Evolutionary conservation across 1,140 invertebrate genomes (phyloP).

Genomic region (Acyrthosiphon pisum): DNA sequence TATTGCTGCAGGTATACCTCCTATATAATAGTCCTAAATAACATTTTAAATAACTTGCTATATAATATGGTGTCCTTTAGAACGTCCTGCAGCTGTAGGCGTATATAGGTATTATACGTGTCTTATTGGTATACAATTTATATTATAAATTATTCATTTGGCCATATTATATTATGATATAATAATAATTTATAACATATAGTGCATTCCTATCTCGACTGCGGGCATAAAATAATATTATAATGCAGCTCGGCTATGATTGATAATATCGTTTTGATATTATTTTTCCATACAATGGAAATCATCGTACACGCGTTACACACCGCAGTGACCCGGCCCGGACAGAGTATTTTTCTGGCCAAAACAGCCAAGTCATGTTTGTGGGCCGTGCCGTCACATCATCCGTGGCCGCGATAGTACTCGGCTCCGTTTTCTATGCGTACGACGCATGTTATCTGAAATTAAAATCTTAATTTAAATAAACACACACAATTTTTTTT

Average conservation of each 20-base stretch:
- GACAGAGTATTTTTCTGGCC: not conserved
- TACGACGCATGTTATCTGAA: slow-evolving; percentile 30
- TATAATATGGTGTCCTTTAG: not conserved
- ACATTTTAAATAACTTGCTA: not conserved
- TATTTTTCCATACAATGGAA: slow-evolving; percentile 43
- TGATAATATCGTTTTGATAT: slow-evolving; percentile 30
- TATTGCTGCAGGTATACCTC: not conserved
- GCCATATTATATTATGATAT: not conserved
- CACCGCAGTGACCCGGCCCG: not conserved
- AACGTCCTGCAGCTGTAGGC: not conserved
- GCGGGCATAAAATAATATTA: not conserved
- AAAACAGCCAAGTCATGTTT: slow-evolving; percentile 52
- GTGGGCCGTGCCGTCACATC: slow-evolving; percentile 39
- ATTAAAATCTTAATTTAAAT: slow-evolving; percentile 57
- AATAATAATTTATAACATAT: not conserved
- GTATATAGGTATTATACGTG: not conserved
- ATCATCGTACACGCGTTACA: not conserved
- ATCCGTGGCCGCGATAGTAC: not conserved
- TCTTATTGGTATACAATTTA: not conserved
- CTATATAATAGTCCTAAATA: not conserved
- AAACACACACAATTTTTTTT: not conserved
- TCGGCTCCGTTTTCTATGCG: not conserved
- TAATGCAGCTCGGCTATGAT: not conserved
- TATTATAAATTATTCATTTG: slow-evolving; percentile 18
- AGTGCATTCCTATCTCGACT: not conserved